These are phyloP conservation scores for Tokudaia tokunoshimensis DNA, from an alignment of 2,797 vertebrate genomes.

Conservation along the genomic window DNA sequence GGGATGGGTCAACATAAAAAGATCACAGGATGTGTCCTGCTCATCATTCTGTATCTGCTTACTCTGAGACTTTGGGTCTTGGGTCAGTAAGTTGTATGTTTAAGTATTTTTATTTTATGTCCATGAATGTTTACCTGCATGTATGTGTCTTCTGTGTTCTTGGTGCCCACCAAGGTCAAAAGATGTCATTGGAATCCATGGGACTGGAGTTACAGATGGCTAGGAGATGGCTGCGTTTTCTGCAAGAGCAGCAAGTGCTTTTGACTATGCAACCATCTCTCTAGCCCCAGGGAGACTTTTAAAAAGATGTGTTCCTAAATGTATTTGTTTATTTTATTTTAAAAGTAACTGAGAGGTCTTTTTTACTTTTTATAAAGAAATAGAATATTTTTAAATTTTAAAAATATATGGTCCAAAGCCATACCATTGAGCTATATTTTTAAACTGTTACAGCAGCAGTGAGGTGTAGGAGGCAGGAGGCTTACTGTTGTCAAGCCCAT, in stretches of 20 bases:
- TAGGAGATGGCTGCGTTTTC: not conserved
- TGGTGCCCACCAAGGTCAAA: not conserved
- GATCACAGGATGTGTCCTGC: not conserved
- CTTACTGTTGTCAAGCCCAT: conserved; percentile 53
- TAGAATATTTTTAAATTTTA: conserved; percentile 16
- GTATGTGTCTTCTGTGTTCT: not conserved
- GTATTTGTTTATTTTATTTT: conserved; percentile 48
- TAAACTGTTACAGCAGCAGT: conserved; percentile 31
- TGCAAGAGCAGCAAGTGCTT: not conserved
- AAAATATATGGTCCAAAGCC: not conserved
- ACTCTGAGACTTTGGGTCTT: conserved; percentile 5
- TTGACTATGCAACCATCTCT: not conserved
- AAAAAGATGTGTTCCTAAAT: conserved; percentile 11
- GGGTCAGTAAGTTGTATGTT: not conserved
- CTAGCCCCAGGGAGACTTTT: not conserved
- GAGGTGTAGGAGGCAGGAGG: not conserved
- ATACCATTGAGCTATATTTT: conserved; percentile 16
- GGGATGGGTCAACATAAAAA: conserved; percentile 42
- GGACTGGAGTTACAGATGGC: not conserved
- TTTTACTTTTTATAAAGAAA: conserved; percentile 50
- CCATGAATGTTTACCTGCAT: not conserved
- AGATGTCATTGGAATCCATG: not conserved
- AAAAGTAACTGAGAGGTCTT: conserved; percentile 44
- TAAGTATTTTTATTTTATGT: not conserved
- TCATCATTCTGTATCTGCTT: not conserved